Evolutionary conservation across 2,797 vertebrate genomes (phyloP).

Genomic region (Xerus rutilus): DNA sequence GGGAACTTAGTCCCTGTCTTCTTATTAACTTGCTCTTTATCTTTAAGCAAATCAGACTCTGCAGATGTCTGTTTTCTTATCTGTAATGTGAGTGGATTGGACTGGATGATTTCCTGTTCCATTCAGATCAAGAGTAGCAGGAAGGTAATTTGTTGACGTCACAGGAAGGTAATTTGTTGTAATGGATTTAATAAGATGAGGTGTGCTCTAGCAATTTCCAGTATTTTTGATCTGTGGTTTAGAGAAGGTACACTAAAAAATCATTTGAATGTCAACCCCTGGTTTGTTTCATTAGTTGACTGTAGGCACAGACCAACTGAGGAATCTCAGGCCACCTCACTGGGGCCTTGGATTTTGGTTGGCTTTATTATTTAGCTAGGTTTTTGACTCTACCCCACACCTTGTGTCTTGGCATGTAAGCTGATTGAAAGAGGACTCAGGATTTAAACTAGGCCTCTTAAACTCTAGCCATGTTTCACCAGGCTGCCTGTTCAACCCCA

Average conservation of each 20-base stretch:
- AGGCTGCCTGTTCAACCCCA: neutral
- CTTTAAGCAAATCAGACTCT: neutral
- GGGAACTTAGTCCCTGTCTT: neutral
- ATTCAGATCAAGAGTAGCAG: neutral
- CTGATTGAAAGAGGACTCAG: neutral
- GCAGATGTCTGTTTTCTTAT: neutral
- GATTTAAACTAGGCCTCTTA: neutral
- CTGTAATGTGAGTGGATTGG: neutral
- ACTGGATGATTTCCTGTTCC: neutral
- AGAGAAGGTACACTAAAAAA: neutral
- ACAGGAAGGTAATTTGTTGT: neutral
- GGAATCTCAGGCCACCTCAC: neutral
- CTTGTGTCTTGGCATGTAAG: neutral
- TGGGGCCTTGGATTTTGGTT: neutral
- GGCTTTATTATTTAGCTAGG: neutral
- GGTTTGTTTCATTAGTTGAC: neutral
- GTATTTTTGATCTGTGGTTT: neutral
- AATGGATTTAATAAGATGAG: neutral
- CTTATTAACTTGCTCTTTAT: neutral
- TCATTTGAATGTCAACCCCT: neutral
- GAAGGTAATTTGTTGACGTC: neutral
- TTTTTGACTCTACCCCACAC: neutral
- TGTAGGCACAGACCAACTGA: neutral
- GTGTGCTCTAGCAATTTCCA: neutral
- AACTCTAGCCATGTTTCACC: neutral